Conservation (phyloP, 1,140 invertebrate genomes). For the Bathynomus jamesi region DNA sequence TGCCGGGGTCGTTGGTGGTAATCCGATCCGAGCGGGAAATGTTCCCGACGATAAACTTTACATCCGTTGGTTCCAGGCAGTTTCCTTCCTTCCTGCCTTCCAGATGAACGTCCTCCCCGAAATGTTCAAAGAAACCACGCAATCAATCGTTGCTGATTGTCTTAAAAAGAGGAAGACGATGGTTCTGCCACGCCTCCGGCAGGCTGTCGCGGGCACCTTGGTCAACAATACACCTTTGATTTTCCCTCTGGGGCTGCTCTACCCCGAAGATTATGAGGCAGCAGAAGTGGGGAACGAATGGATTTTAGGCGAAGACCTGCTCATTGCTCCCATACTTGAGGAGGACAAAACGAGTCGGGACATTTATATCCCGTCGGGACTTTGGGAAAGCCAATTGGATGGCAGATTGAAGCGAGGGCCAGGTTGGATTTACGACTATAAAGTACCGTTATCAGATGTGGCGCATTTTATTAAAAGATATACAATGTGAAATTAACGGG, state of each 20-base stretch:
- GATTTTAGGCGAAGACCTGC: constrained; percentile 76
- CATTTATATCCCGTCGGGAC: constrained; percentile 76
- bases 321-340: constrained; percentile 80
- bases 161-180: constrained; percentile 7
- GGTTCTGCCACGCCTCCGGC: constrained; percentile 38
- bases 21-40: constrained; percentile 12
- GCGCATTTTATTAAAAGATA: constrained; percentile 11
- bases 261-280: constrained; percentile 68
- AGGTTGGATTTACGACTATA: constrained; percentile 59
- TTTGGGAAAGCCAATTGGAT: constrained; percentile 84
- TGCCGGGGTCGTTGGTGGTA: constrained; percentile 16
- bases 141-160: constrained; percentile 4
- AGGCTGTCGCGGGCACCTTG: constrained; percentile 54
- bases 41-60: constrained; percentile 79
- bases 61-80: constrained; percentile 83
- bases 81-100: constrained; percentile 84
- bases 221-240: constrained; percentile 72
- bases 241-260: constrained; percentile 84
- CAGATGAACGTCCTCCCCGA: constrained; percentile 45
- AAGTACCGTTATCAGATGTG: constrained; percentile 19
- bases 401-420: constrained; percentile 72
- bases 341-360: constrained; percentile 55
- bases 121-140: constrained; percentile 11
- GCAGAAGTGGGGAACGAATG: constrained; percentile 78
- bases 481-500: not conserved